A percentile compares a stretch with the other conserved stretches of the same genome.
These are phyloP conservation scores for Camponotus floridanus DNA, from an alignment of 1,140 invertebrate species.

Conservation along the genomic window DNA sequence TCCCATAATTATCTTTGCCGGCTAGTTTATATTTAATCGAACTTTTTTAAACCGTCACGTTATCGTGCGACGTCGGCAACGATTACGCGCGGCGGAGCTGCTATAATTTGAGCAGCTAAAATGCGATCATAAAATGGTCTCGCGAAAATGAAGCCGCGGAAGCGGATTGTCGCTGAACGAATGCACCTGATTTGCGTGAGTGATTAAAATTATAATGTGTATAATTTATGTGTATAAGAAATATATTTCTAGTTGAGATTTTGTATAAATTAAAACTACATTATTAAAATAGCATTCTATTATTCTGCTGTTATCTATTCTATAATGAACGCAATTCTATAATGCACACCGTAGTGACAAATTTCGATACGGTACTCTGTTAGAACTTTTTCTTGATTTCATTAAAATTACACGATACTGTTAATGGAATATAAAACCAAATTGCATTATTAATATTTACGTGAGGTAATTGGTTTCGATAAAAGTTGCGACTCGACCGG, in stretches of 20 bases:
- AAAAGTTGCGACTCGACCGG: neutral
- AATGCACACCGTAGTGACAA: neutral
- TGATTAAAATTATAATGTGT: neutral
- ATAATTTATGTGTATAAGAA: conserved; percentile 20
- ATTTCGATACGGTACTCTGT: neutral
- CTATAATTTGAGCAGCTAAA: conserved; percentile 49
- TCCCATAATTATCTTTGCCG: conserved; percentile 49
- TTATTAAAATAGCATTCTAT: neutral
- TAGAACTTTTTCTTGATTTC: neutral
- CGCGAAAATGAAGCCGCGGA: conserved; percentile 22
- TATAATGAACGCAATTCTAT: neutral
- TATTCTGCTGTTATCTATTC: too few relatives aligned
- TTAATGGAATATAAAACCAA: conserved; percentile 2
- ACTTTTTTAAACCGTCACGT: conserved; percentile 45
- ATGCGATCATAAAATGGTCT: conserved; percentile 48
- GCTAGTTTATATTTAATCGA: conserved; percentile 55
- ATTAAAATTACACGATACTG: neutral
- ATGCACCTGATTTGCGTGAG: conserved; percentile 25
- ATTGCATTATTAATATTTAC: neutral
- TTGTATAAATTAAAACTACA: neutral
- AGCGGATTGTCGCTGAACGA: conserved; percentile 12
- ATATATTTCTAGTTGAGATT: conserved; percentile 26
- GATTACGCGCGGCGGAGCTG: conserved; percentile 23
- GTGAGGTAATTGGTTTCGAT: conserved; percentile 8
- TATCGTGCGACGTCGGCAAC: conserved; percentile 33